These are phyloP conservation scores for Sander vitreus DNA, from an alignment of 2,113 vertebrate genomes.

Conservation along the genomic window DNA sequence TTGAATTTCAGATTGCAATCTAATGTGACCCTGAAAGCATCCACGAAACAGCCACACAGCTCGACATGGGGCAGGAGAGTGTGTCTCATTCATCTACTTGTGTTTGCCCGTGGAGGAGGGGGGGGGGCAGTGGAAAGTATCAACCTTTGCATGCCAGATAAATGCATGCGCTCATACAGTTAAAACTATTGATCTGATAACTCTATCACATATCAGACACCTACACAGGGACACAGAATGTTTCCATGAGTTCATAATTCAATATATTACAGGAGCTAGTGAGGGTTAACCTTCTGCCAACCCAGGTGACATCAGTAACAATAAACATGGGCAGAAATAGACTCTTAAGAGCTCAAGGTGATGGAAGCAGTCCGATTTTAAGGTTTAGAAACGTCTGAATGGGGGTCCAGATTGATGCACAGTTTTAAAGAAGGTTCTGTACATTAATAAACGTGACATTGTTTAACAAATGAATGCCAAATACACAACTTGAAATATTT, in stretches of 20 bases:
- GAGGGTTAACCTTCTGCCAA: constrained; percentile 3
- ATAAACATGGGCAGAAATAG: constrained; percentile 8
- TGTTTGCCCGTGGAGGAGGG: not conserved
- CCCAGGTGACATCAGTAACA: constrained; percentile 15
- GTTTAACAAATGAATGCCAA: not conserved
- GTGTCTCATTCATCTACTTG: constrained; percentile 9
- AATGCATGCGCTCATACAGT: constrained; percentile 27
- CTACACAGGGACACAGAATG: constrained; percentile 31
- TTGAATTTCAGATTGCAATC: not conserved
- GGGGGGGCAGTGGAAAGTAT: constrained; percentile 23
- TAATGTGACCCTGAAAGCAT: not conserved
- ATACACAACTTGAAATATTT: no score
- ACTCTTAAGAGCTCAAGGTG: not conserved
- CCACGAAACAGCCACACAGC: not conserved
- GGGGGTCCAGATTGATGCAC: no score
- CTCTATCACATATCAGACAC: constrained; percentile 26
- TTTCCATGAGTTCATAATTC: constrained; percentile 28
- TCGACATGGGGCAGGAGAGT: not conserved
- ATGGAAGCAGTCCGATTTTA: not conserved
- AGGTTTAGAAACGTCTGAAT: not conserved
- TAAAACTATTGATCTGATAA: constrained; percentile 52
- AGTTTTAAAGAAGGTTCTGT: not conserved
- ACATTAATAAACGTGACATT: not conserved
- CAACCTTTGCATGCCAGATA: constrained; percentile 57
- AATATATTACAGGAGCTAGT: not conserved